These are phyloP conservation scores for Dicrostonyx torquatus DNA, from an alignment of 2,797 vertebrate genomes.

Conservation along the genomic window DNA sequence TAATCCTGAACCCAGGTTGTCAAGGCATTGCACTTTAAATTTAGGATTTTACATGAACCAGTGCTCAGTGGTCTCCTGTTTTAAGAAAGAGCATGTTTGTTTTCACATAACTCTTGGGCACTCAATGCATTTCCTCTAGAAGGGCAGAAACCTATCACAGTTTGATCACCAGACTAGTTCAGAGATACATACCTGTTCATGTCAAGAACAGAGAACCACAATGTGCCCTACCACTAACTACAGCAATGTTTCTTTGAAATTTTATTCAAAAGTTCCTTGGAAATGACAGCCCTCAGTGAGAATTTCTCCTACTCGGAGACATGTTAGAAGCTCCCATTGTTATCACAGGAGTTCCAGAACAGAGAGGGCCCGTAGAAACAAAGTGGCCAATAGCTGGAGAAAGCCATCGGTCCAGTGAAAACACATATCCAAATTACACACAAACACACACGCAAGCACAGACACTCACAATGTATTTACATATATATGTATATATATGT, in stretches of 20 bases:
- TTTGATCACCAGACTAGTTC: neutral
- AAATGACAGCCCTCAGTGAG: neutral
- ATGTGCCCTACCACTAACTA: neutral
- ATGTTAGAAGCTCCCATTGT: neutral
- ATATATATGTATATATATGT: neutral
- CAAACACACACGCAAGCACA: neutral
- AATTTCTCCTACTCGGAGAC: neutral
- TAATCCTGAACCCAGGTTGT: neutral
- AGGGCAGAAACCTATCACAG: neutral
- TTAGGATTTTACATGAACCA: constrained; percentile 9
- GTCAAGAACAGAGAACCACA: neutral
- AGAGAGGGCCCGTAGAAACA: neutral
- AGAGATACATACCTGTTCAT: neutral
- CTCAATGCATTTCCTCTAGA: neutral
- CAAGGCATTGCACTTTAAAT: constrained; percentile 9
- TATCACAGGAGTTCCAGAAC: neutral
- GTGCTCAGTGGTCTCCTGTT: neutral
- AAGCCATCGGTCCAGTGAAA: neutral
- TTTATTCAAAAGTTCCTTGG: constrained; percentile 3
- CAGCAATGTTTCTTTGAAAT: neutral
- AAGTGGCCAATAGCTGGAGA: neutral
- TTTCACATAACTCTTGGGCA: neutral
- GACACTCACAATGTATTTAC: no score
- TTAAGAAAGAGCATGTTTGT: constrained; percentile 28
- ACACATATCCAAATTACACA: constrained; percentile 16